Evolutionary conservation across 1,140 invertebrate genomes (phyloP), one percentile per base, ranked within the genome.

Genomic region (Formica exsecta): DNA sequence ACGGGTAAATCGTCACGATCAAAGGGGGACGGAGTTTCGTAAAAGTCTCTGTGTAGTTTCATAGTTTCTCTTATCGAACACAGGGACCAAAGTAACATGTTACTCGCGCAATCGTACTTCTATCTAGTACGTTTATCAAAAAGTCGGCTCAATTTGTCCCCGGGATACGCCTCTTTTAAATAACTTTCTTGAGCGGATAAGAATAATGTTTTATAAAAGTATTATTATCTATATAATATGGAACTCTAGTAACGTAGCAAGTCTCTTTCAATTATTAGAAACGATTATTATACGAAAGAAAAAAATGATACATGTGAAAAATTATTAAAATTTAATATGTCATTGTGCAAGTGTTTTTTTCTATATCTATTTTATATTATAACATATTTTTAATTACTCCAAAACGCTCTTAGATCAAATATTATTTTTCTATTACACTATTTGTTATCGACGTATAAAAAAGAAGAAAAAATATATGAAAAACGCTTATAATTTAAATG

Each of bases 1-100:
- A 83, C 38, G 68, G 54, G 13, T 74, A 83, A 59, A 74, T 83
- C 68, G 54, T 74, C 68, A 74, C 41, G 68, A 83, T 83, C 79
- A 73, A 83, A 81, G 66, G 54, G 25, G 38, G 25, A 83, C 41
- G 8, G 19, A 74, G 57, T 71, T 81, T 38, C 54, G 51, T 81
- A 71, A 81, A 81, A 61, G 79, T 81, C 25, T 51, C 66, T 44
- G 48, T 81, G 54, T 57, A 80, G 76, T 61, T 81, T 61, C 25
- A 81, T 61, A 81, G 79, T 36, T 73, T 73, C 38, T 61, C 38
- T 38, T 41, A 41, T 19, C 36, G 54, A 73, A 36, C 36, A 36
- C 36, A 25, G 29, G n/a, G 11, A 19, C 36, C 22, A 19, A 73
- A 73, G 79, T 44, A 71, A 81, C 36, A 71, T 29, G 79, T 81